These are phyloP conservation scores for Microtus ochrogaster DNA, from an alignment of 2,113 vertebrate genomes.

Conservation along the genomic window DNA sequence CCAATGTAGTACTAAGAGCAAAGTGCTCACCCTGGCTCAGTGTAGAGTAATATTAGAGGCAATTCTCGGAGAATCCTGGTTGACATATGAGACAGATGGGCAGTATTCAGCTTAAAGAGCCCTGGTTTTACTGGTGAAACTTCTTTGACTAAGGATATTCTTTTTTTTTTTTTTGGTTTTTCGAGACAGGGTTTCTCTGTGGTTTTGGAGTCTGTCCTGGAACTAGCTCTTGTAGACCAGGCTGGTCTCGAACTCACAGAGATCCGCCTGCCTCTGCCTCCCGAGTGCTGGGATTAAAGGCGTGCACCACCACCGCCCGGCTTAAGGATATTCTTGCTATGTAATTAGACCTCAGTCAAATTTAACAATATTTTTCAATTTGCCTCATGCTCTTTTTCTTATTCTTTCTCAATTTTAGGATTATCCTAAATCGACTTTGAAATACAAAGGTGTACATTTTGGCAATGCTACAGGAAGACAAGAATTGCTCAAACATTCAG, in stretches of 20 bases:
- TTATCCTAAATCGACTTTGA: constrained; percentile 80
- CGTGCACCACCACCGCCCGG: no score
- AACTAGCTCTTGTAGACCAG: no score
- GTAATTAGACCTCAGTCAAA: no score
- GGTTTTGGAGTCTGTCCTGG: no score
- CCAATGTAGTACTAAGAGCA: neutral
- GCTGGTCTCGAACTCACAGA: no score
- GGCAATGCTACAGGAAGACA: constrained; percentile 84
- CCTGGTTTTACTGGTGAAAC: neutral
- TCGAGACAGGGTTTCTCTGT: no score
- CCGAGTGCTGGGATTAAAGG: no score
- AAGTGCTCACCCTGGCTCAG: neutral
- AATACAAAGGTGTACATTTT: constrained; percentile 89
- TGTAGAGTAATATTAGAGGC: neutral
- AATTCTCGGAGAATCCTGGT: neutral
- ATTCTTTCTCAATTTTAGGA: constrained; percentile 72
- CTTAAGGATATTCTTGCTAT: no score
- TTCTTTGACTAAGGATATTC: neutral
- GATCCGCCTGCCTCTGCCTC: no score
- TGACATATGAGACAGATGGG: neutral
- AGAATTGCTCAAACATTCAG: constrained; percentile 72
- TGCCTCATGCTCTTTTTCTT: neutral
- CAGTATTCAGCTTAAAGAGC: neutral
- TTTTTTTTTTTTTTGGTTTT: neutral
- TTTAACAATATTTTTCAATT: constrained; percentile 19